Base-by-base conservation (phyloP, 2,888 invertebrate genomes). In the Brachylomia viminalis region DNA sequence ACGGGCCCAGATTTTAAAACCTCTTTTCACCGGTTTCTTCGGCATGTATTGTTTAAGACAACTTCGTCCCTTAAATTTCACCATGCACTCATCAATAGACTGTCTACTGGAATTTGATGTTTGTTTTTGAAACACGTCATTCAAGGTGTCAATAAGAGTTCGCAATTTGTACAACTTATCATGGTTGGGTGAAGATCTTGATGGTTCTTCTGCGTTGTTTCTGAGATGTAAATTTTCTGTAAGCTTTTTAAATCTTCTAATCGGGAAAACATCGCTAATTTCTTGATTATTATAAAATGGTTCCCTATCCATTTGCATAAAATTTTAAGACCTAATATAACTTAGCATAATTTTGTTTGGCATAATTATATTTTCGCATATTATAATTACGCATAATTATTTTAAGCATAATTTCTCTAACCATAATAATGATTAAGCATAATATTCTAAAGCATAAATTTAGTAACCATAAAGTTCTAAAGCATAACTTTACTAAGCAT, bases 121-220 rank as follows among this genome's bases (percentile, higher is more conserved):
- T 68, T 84, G 62, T 45, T 82, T 69, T 66, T 79, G 75, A 69
- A 66, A 84, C 6, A 84, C 72, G 52, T 75, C 59, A 58, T 79
- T 82, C 61, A 84, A 62, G 38, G 56, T 47, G 11, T 52, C 54
- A 54, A 84, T 72, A 47, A 84, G 45, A 49, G 80, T 66, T 78
- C 80, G 65, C 71, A 84, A 69, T 80, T 80, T 84, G 54, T 82
- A 80, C 15, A 82, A 76, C 52, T 84, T 80, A 42, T 82, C 84
- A 54, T 77, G 56, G 11, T 76, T 47, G 33, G 84, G 58, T 49
- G 80, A 78, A 49, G 23, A 17, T 67, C 66, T 67, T 59, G 47
- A 38, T 73, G 67, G 67, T 17, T 67, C 67, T 38, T 33, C 33
- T 67, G 27, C 56, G 10, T 72, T 72, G 33, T 72, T n/a, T 17